These are phyloP conservation scores for Platalea minor DNA, from an alignment of 2,797 vertebrate species.

Conservation along the genomic window DNA sequence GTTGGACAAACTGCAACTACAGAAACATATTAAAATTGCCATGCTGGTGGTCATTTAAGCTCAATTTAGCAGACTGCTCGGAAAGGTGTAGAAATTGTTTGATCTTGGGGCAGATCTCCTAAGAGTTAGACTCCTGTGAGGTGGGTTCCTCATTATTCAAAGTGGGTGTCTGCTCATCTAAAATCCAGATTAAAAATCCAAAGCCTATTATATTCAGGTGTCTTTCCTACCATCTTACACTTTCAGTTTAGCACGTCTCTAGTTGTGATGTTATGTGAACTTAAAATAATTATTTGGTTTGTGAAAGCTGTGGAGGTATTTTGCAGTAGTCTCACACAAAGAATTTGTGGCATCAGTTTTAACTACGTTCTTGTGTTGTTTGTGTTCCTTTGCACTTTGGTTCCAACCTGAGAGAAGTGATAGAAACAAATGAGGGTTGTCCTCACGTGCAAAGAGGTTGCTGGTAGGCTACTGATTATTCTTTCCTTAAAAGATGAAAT, in stretches of 20 bases:
- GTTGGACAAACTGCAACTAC: neutral
- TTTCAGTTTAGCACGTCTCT: neutral
- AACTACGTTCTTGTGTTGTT: neutral
- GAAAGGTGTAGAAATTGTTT: neutral
- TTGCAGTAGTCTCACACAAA: neutral
- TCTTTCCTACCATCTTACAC: neutral
- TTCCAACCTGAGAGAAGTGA: conserved; percentile 5
- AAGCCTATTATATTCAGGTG: neutral
- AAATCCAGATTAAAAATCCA: neutral
- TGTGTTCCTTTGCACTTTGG: neutral
- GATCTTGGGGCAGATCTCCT: neutral
- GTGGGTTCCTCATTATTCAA: neutral
- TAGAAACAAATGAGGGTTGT: conserved; percentile 24
- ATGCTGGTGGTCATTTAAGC: neutral
- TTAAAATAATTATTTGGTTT: neutral
- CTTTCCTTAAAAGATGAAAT: neutral
- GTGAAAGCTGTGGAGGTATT: neutral
- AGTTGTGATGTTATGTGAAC: neutral
- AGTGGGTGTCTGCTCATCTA: neutral
- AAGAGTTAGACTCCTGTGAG: neutral
- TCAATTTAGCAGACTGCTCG: neutral
- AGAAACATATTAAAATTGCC: neutral
- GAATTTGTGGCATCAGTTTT: neutral
- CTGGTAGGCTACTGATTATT: neutral
- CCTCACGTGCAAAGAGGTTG: neutral